Conservation (phyloP, 2,888 invertebrate genomes). For the Drepanosiphum platanoidis region DNA sequence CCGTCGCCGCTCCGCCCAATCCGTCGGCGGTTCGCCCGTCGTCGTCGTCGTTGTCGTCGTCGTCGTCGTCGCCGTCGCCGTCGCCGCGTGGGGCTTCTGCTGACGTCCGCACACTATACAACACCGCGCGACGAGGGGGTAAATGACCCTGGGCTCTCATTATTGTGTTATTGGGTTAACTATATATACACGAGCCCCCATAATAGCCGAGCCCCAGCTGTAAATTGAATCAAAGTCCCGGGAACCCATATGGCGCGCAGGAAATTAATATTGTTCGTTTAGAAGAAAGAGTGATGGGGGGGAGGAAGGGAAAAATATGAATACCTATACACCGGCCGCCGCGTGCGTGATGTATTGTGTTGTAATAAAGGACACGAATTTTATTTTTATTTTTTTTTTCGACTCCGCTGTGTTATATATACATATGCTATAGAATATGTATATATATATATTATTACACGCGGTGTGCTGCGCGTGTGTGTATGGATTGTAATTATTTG, state of each 20-base stretch:
- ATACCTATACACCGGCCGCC: constrained; percentile 46
- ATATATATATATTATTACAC: not conserved
- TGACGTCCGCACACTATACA: constrained; percentile 41
- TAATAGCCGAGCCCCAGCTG: constrained; percentile 49
- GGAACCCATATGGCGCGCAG: constrained; percentile 62
- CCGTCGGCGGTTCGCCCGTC: not conserved
- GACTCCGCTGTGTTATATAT: not conserved
- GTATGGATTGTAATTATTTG: constrained; percentile 53
- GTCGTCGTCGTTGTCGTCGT: not conserved
- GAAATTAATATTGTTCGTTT: constrained; percentile 62
- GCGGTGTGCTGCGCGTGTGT: not conserved
- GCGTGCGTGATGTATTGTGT: constrained; percentile 35
- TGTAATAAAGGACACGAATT: constrained; percentile 34
- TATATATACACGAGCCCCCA: constrained; percentile 30
- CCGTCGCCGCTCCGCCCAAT: no score
- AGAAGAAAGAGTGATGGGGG: not conserved
- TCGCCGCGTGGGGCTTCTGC: constrained; percentile 58
- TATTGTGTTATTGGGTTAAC: constrained; percentile 61
- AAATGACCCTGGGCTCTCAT: constrained; percentile 58
- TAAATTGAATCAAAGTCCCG: constrained; percentile 61
- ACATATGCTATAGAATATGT: no score
- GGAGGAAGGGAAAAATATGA: constrained; percentile 42
- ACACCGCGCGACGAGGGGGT: constrained; percentile 40
- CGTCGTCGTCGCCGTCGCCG: not conserved
- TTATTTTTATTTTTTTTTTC: constrained; percentile 24